Conservation (phyloP, 2,797 vertebrate species). For the Acanthornis magna region DNA sequence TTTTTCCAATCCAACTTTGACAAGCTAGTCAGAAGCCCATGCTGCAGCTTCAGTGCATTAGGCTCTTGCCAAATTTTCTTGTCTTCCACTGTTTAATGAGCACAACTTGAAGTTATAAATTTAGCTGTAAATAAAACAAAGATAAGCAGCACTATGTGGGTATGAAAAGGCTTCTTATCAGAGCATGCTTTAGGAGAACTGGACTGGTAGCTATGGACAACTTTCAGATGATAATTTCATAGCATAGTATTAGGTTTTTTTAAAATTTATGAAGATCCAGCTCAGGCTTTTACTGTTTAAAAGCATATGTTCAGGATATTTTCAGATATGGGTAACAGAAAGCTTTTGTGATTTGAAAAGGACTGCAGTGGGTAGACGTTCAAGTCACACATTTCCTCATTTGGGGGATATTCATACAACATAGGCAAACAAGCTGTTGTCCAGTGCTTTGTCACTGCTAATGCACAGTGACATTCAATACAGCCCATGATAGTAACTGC, state of each 20-base stretch:
- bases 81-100: not conserved
- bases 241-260: not conserved
- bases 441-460: not conserved
- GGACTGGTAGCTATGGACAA: not conserved
- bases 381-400: not conserved
- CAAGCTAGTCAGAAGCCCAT: not conserved
- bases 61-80: not conserved
- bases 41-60: not conserved
- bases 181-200: not conserved
- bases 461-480: not conserved
- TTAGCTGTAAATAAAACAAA: not conserved
- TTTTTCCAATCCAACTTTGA: not conserved
- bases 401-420: not conserved
- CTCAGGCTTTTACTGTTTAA: not conserved
- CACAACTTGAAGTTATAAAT: not conserved
- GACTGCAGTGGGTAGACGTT: not conserved
- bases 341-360: not conserved
- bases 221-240: not conserved
- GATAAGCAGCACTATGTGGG: not conserved
- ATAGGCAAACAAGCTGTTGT: not conserved
- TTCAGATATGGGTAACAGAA: not conserved
- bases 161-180: not conserved
- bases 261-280: not conserved
- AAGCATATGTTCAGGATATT: not conserved
- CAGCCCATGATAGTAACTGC: not conserved